phyloP scores from a whole-genome alignment of 2,113 vertebrate genomes.

The Philantomba maxwellii region DNA sequence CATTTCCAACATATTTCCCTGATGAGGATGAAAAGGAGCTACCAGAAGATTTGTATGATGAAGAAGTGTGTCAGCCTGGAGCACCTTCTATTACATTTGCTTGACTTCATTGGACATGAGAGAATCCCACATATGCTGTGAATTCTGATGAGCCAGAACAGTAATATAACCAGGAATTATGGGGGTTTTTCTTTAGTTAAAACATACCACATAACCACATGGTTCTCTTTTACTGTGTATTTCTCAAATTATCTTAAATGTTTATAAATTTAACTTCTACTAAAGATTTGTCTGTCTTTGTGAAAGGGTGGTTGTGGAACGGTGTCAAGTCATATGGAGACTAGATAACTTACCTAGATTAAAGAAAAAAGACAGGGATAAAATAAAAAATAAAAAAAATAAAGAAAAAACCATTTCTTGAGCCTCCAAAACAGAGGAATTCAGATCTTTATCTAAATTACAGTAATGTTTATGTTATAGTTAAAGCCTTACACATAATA shows the following conservation, averaged over 20 bases:
- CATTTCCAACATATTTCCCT: conserved; percentile 93
- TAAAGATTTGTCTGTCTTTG: conserved; percentile 19
- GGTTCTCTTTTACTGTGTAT: background rate
- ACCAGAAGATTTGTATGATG: conserved; percentile 90
- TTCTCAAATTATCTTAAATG: background rate
- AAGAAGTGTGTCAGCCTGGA: conserved; percentile 85
- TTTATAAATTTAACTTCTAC: background rate
- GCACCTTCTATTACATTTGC: conserved; percentile 82
- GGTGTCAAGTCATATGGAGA: background rate
- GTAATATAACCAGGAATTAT: background rate
- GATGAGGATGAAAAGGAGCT: conserved; percentile 88
- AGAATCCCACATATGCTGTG: background rate
- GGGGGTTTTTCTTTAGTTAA: background rate
- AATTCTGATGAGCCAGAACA: background rate
- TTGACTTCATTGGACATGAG: conserved; percentile 35
- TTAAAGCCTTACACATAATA: background rate
- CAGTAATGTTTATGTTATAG: background rate
- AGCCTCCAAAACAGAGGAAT: background rate
- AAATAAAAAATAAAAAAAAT: no score
- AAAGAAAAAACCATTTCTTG: background rate
- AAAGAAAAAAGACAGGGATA: background rate
- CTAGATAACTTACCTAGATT: background rate
- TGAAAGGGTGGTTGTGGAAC: background rate
- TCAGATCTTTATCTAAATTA: background rate
- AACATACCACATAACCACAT: background rate